A percentile compares a stretch with the other conserved stretches of the same genome.
These are phyloP conservation scores for Cherax destructor DNA, from an alignment of 1,140 invertebrate species.

Conservation along the genomic window DNA sequence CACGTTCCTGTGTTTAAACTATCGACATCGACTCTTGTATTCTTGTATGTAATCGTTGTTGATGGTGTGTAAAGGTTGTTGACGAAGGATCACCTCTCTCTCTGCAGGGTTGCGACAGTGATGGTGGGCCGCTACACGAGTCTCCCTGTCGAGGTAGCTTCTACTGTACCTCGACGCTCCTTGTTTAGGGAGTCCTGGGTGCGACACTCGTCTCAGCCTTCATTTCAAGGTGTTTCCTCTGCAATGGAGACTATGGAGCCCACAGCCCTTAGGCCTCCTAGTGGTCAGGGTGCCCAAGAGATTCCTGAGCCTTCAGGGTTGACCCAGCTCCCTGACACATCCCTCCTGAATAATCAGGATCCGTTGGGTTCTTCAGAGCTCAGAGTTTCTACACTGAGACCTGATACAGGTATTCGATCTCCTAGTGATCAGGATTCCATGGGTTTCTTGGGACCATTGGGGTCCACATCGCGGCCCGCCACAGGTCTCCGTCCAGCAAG, in stretches of 20 bases:
- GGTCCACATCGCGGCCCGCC: not conserved
- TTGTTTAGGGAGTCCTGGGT: slow-evolving; percentile 47
- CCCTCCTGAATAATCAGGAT: not conserved
- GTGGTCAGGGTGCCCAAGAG: not conserved
- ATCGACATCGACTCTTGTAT: too few relatives aligned
- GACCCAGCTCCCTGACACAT: not conserved
- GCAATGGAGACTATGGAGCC: not conserved
- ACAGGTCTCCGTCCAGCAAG: not conserved
- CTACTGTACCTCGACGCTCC: slow-evolving; percentile 36
- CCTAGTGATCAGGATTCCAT: not conserved
- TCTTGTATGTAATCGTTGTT: too few relatives aligned
- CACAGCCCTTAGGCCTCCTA: not conserved
- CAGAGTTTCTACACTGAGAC: not conserved
- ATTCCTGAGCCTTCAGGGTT: not conserved
- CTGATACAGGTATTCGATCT: not conserved
- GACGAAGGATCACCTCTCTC: not conserved
- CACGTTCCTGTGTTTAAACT: too few relatives aligned
- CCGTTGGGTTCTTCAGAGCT: not conserved
- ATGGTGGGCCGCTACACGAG: slow-evolving; percentile 41
- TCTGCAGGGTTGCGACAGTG: not conserved
- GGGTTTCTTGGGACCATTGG: not conserved
- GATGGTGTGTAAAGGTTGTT: too few relatives aligned
- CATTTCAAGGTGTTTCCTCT: not conserved
- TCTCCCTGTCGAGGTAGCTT: slow-evolving; percentile 40
- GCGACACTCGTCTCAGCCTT: not conserved